phyloP scores from a whole-genome alignment of 2,888 invertebrate genomes.

The Ptychoptera albimana region DNA sequence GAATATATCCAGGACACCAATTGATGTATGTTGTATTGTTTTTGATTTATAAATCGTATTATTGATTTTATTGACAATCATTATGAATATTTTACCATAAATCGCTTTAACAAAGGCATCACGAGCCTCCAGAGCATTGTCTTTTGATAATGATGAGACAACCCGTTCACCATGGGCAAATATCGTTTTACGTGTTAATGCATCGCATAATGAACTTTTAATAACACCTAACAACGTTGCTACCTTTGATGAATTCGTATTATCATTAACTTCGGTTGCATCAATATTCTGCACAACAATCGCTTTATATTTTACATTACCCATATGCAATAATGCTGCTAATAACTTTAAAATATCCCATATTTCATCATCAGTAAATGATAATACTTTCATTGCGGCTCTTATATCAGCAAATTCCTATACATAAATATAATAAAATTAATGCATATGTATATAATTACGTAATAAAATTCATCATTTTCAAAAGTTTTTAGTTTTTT shows the following conservation, averaged over 20 bases:
- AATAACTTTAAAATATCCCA: conserved; percentile 73
- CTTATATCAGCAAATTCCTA: conserved; percentile 71
- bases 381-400: conserved; percentile 84
- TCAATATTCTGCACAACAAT: conserved; percentile 67
- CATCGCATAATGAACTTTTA: conserved; percentile 52
- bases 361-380: conserved; percentile 69
- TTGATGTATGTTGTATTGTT: conserved; percentile 45
- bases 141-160: conserved; percentile 54
- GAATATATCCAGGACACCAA: conserved; percentile 90
- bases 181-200: conserved; percentile 74
- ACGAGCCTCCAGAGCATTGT: conserved; percentile 65
- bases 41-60: conserved; percentile 58
- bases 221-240: conserved; percentile 56
- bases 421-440: no score
- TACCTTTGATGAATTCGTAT: conserved; percentile 48
- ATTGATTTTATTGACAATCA: conserved; percentile 82
- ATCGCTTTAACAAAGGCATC: conserved; percentile 90
- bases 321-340: conserved; percentile 77
- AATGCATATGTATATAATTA: no score
- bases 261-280: conserved; percentile 68
- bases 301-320: conserved; percentile 74
- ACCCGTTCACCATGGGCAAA: conserved; percentile 71
- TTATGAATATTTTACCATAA: conserved; percentile 80
- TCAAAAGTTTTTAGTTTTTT: neutral
- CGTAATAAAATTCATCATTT: no score